phyloP scores from a whole-genome alignment of 2,113 vertebrate species.

The Embiotoca jacksoni region DNA sequence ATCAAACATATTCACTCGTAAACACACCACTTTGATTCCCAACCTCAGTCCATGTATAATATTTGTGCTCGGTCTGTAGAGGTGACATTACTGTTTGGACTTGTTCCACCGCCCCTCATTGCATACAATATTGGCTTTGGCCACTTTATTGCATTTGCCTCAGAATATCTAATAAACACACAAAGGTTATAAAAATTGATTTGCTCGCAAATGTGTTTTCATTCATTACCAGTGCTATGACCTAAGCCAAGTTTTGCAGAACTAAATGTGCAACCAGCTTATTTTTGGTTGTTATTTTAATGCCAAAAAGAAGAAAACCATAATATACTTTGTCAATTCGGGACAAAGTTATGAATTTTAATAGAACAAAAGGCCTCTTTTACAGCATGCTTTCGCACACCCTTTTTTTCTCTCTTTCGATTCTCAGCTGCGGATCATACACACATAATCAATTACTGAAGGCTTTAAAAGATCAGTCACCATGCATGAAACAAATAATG shows the following conservation, averaged over 20 bases:
- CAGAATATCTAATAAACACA: constrained; percentile 80
- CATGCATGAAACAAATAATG: constrained; percentile 24
- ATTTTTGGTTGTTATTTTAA: constrained; percentile 32
- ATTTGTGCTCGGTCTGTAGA: constrained; percentile 59
- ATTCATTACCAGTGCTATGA: constrained; percentile 73
- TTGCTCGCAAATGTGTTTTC: constrained; percentile 78
- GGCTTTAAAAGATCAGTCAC: constrained; percentile 21
- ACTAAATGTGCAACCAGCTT: constrained; percentile 46
- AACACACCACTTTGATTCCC: constrained; percentile 70
- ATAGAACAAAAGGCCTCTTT: not conserved
- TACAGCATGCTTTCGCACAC: not conserved
- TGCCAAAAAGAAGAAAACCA: constrained; percentile 8
- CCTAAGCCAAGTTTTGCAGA: constrained; percentile 66
- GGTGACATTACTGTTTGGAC: constrained; percentile 81
- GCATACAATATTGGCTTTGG: constrained; percentile 73
- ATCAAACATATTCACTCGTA: constrained; percentile 80
- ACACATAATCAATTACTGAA: constrained; percentile 33
- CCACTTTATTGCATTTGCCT: constrained; percentile 78
- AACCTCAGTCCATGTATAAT: constrained; percentile 49
- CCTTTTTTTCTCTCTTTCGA: not conserved
- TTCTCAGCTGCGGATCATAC: constrained; percentile 23
- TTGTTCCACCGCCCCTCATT: constrained; percentile 69
- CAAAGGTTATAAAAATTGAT: constrained; percentile 83
- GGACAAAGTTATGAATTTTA: constrained; percentile 18
- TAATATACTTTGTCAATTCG: constrained; percentile 16